These are phyloP conservation scores for Syngnathus acus DNA, from an alignment of 2,797 vertebrate species.

Conservation along the genomic window DNA sequence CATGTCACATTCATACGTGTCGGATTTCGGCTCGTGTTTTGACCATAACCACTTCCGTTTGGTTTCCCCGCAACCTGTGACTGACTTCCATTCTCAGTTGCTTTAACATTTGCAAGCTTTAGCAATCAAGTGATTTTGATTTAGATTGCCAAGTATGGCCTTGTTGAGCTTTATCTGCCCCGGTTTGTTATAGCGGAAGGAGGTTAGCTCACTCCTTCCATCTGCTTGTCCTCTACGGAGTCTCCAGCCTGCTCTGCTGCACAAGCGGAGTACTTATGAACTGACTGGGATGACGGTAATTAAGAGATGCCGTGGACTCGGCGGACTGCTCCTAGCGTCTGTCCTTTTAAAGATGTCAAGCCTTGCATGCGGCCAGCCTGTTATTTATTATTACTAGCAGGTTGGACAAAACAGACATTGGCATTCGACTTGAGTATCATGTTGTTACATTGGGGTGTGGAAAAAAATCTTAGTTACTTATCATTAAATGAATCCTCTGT, in stretches of 20 bases:
- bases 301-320: slow-evolving; percentile 55
- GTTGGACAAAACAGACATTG: slow-evolving; percentile 27
- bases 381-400: slow-evolving; percentile 35
- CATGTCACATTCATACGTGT: no score
- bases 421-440: slow-evolving; percentile 4
- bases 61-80: no score
- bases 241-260: slow-evolving; percentile 27
- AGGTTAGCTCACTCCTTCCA: slow-evolving; percentile 49
- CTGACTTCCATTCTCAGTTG: no score
- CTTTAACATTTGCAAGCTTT: no score
- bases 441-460: neutral
- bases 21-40: no score
- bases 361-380: slow-evolving; percentile 11
- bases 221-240: slow-evolving; percentile 43
- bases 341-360: neutral
- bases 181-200: slow-evolving; percentile 24
- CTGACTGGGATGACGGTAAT: slow-evolving; percentile 52
- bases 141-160: slow-evolving; percentile 20
- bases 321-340: slow-evolving; percentile 24
- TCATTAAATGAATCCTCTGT: no score
- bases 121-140: no score
- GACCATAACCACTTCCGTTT: no score
- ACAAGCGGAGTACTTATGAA: slow-evolving; percentile 45
- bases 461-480: neutral
- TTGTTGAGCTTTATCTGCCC: slow-evolving; percentile 44